A percentile compares a stretch with the other conserved stretches of the same genome.
Evolutionary conservation across 2,113 vertebrate species (phyloP).

Genomic region (Synchiropus splendidus): DNA sequence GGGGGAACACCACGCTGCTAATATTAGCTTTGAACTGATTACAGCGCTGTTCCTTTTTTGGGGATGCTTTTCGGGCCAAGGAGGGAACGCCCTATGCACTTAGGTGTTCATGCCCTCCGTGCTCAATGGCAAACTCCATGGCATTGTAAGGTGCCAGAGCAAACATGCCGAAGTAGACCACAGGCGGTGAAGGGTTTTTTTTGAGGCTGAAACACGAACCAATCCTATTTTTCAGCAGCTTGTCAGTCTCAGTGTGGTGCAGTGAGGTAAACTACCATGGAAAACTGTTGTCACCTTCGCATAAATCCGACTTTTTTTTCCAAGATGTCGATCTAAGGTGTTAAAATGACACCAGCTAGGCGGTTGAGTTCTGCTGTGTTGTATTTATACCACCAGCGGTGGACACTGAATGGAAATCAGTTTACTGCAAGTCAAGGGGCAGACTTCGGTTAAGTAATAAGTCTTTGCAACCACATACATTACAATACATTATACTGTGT

Average conservation of each 20-base stretch:
- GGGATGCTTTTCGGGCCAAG: conserved; percentile 42
- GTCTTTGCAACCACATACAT: conserved; percentile 35
- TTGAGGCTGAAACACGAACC: conserved; percentile 56
- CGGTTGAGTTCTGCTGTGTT: conserved; percentile 20
- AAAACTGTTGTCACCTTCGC: conserved; percentile 62
- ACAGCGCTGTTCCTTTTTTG: conserved; percentile 53
- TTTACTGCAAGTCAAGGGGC: conserved; percentile 40
- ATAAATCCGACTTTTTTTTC: conserved; percentile 46
- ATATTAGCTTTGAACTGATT: conserved; percentile 53
- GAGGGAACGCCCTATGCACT: conserved; percentile 53
- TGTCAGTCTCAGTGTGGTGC: conserved; percentile 61
- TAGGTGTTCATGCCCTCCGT: conserved; percentile 47
- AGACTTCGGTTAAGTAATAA: conserved; percentile 33
- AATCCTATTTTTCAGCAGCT: conserved; percentile 63
- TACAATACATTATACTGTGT: conserved; percentile 22
- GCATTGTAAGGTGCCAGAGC: conserved; percentile 55
- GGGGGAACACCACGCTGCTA: conserved; percentile 43
- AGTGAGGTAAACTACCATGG: conserved; percentile 52
- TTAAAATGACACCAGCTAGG: conserved; percentile 37
- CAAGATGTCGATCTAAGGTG: conserved; percentile 36
- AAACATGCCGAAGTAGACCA: conserved; percentile 61
- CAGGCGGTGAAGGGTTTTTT: conserved; percentile 58
- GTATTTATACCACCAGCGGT: conserved; percentile 24
- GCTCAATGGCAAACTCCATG: conserved; percentile 57
- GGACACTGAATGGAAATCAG: conserved; percentile 42